Evolutionary conservation across 1,140 invertebrate genomes (phyloP), one percentile per base, ranked within the genome.

Genomic region (Liolophura sinensis): DNA sequence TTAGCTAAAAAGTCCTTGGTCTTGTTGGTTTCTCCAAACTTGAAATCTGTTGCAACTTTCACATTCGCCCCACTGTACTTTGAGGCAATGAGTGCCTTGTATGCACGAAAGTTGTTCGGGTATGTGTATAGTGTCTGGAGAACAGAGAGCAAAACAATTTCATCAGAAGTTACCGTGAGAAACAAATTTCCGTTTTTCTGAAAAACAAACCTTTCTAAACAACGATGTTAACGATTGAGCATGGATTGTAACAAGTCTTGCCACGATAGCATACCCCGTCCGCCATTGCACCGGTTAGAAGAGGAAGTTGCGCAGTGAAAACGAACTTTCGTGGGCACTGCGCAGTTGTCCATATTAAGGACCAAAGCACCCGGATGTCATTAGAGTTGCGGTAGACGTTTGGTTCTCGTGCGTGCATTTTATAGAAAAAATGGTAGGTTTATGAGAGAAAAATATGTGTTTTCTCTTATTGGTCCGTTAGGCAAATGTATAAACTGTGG

Each of bases 121-220:
- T 96, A 97, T 78, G 95, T 96, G 88, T 96, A 97, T 79, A 98
- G 89, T 83, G 93, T 97, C 94, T 97, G 88, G 49, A 90, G 90
- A 83, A 40, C 65, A 75, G 68, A 60, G 63, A 60, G 40, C 61
- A 54, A 66, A 89, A 88, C 51, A n/a, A 52, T 52, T 4, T n/a
- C 51, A n/a, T 7, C 22, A 52, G 22, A n/a, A 52, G 3, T 3
- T 7, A 52, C 3, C 12, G 18, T 3, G 51, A 24, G 54, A 22
- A 65, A 40, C 9, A 65, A 9, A 14, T 40, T 40, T 40, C 31
- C 31, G 9, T 40, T 40, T 40, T 40, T 40, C 31, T 40, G 31
- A 40, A 40, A 57, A 20, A 6, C 7, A 22, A 57, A 56, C 20
- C 16, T 27, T 49, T 12, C 11, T 64, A 22, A 31, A 69, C 27